Evolutionary conservation across 2,797 vertebrate species (phyloP).

Genomic region (Esox masquinongy): DNA sequence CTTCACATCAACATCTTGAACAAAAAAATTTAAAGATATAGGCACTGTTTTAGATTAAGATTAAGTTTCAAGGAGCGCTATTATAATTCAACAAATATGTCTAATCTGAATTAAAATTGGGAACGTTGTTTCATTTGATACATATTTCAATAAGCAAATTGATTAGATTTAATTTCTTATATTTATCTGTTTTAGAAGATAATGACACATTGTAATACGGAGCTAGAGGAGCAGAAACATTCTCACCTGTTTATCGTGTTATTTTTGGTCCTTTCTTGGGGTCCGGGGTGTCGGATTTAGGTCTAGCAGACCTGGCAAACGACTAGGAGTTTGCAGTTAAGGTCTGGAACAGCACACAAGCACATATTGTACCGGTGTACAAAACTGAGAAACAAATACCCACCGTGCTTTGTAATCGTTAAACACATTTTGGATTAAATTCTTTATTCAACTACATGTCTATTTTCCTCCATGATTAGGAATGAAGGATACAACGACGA

Average conservation of each 20-base stretch:
- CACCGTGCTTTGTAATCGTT: neutral
- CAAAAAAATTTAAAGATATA: slow-evolving; percentile 64
- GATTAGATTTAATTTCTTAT: neutral
- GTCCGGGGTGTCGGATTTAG: slow-evolving; percentile 83
- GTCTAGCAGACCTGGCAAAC: slow-evolving; percentile 94
- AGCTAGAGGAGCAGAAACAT: slow-evolving; percentile 31
- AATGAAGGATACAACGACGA: slow-evolving; percentile 95
- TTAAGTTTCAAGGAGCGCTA: neutral
- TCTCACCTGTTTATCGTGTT: slow-evolving; percentile 66
- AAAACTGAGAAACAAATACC: neutral
- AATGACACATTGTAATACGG: neutral
- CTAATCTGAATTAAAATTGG: slow-evolving; percentile 8
- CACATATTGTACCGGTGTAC: neutral
- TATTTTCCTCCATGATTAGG: neutral
- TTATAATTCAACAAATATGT: neutral
- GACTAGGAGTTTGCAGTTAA: slow-evolving; percentile 84
- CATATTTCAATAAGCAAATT: neutral
- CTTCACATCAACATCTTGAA: slow-evolving; percentile 73
- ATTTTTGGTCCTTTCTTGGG: slow-evolving; percentile 73
- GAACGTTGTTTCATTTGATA: neutral
- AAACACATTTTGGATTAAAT: neutral
- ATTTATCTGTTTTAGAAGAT: neutral
- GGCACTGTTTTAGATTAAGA: slow-evolving; percentile 4
- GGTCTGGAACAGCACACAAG: slow-evolving; percentile 46
- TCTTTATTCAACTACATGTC: neutral